phyloP scores from a whole-genome alignment of 2,888 invertebrate genomes.

The Rotaria sp. region DNA sequence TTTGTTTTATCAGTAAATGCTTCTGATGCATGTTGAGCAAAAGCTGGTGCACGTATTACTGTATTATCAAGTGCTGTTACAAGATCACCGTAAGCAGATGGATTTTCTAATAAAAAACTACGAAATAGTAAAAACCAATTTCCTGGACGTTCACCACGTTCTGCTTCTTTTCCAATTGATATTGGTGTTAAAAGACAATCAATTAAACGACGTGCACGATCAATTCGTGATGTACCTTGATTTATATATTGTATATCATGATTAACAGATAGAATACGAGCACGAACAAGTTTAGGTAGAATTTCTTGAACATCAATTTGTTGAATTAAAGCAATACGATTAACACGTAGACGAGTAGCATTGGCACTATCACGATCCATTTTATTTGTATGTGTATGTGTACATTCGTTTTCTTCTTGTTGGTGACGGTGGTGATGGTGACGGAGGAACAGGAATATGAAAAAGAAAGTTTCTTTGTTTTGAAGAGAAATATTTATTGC shows the following conservation, averaged over 20 bases:
- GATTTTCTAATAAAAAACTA: background rate
- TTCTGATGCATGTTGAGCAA: background rate
- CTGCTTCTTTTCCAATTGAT: background rate
- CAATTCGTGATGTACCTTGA: background rate
- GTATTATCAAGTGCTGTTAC: background rate
- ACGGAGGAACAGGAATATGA: background rate
- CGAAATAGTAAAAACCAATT: background rate
- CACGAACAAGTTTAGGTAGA: background rate
- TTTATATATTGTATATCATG: background rate
- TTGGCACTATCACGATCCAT: slow-evolving; percentile 2
- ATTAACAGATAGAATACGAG: background rate
- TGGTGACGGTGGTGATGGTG: background rate
- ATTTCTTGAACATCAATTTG: background rate
- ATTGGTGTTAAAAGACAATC: background rate
- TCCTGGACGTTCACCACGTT: background rate
- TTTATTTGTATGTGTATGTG: background rate
- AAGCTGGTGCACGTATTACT: background rate
- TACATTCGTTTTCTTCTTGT: background rate
- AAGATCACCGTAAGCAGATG: background rate
- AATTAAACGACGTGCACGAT: background rate
- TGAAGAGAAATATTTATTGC: background rate
- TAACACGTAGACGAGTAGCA: background rate
- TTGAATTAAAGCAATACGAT: background rate
- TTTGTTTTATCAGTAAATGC: background rate
- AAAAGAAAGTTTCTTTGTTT: background rate